Percentiles rank a stretch among this genome's conserved stretches.
Evolutionary conservation across 2,888 invertebrate species (phyloP).

Genomic region (Rhagonycha fulva): DNA sequence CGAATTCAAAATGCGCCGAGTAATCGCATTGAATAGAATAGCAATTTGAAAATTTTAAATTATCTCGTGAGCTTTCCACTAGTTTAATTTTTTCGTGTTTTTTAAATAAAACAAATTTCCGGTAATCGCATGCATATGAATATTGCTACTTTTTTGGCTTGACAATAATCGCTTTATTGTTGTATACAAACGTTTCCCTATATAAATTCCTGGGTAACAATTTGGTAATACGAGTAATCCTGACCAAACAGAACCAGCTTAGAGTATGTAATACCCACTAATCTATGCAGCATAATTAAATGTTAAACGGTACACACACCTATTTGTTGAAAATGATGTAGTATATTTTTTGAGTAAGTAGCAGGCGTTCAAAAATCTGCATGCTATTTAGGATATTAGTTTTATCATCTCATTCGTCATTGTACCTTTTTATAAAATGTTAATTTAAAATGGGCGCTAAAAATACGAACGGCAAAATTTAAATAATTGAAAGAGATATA

Average conservation of each 20-base stretch:
- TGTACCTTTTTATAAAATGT: not conserved
- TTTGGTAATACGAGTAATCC: conserved; percentile 26
- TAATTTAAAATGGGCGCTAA: not conserved
- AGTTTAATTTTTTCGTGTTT: conserved; percentile 13
- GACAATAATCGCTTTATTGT: conserved; percentile 14
- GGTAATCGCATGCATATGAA: conserved; percentile 14
- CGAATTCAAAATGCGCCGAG: not conserved
- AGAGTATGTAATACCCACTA: conserved; percentile 25
- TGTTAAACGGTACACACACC: conserved; percentile 18
- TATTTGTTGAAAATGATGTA: not conserved
- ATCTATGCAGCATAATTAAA: conserved; percentile 27
- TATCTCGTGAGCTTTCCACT: conserved; percentile 18
- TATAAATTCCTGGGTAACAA: conserved; percentile 15
- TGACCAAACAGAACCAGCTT: conserved; percentile 20
- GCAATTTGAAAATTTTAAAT: conserved; percentile 11
- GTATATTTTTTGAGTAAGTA: not conserved
- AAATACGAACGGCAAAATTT: not conserved
- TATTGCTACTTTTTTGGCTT: not conserved
- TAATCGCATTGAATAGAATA: conserved; percentile 21
- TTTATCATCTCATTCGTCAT: not conserved
- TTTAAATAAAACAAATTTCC: conserved; percentile 15
- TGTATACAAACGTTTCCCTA: conserved; percentile 11
- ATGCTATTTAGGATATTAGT: not conserved
- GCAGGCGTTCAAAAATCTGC: not conserved
- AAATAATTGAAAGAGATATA: not conserved